Conservation (phyloP, 2,113 vertebrate species). For the Oryzias curvinotus region DNA sequence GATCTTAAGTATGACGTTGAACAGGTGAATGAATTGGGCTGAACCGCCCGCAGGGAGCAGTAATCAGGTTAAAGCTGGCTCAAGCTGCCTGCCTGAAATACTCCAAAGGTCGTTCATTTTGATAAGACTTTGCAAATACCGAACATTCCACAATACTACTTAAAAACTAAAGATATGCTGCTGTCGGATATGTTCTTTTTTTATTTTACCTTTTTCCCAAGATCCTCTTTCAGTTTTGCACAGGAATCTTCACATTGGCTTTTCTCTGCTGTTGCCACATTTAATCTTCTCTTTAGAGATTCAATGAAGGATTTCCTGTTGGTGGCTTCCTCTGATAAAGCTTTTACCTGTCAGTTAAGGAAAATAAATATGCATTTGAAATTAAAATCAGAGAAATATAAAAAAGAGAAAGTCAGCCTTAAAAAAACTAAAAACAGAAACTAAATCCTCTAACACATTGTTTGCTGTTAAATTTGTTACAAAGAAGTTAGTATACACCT, state of each 20-base stretch:
- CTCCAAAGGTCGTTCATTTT: not conserved
- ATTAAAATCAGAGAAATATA: not conserved
- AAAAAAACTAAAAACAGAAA: too few relatives aligned
- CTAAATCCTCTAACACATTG: too few relatives aligned
- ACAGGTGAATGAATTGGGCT: not conserved
- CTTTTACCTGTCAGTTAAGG: constrained; percentile 76
- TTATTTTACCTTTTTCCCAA: constrained; percentile 86
- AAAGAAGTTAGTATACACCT: too few relatives aligned
- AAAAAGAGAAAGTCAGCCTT: not conserved
- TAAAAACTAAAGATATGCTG: not conserved
- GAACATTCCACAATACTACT: not conserved
- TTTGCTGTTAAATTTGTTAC: too few relatives aligned
- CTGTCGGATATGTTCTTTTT: not conserved
- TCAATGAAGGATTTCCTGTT: constrained; percentile 86
- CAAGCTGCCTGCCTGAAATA: too few relatives aligned
- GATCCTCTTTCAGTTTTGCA: constrained; percentile 80
- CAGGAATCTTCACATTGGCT: constrained; percentile 81
- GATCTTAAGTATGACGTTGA: not conserved
- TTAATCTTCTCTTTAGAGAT: constrained; percentile 86
- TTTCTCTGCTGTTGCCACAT: constrained; percentile 81
- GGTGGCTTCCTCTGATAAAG: constrained; percentile 83
- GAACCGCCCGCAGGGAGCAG: too few relatives aligned
- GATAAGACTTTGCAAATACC: not conserved
- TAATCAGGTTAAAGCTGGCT: too few relatives aligned
- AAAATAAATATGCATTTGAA: not conserved